Conservation (phyloP, 1,140 invertebrate species). For the Rhagoletis zephyria region DNA sequence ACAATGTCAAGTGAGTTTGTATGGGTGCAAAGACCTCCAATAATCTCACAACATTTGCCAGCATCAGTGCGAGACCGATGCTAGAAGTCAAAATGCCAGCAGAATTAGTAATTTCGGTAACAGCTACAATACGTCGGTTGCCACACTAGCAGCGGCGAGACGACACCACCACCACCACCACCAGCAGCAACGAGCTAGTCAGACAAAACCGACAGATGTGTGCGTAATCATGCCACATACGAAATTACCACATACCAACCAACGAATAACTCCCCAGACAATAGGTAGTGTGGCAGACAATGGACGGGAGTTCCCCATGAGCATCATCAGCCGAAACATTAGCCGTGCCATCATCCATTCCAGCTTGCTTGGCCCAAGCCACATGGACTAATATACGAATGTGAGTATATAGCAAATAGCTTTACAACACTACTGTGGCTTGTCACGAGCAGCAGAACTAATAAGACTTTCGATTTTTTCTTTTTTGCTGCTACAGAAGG, state of each 20-base stretch:
- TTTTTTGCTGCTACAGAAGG: not conserved
- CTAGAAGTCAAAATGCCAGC: constrained; percentile 19
- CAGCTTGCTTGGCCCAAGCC: not conserved
- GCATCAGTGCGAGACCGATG: not conserved
- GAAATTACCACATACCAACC: not conserved
- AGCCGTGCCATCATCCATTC: not conserved
- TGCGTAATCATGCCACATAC: constrained; percentile 25
- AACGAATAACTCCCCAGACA: constrained; percentile 44
- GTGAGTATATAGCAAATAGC: constrained; percentile 4
- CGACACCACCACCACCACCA: not conserved
- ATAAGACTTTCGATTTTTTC: not conserved
- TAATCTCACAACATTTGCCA: not conserved
- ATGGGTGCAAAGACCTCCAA: not conserved
- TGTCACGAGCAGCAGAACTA: not conserved
- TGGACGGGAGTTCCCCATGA: constrained; percentile 8
- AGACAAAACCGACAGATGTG: constrained; percentile 41
- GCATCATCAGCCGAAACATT: constrained; percentile 35
- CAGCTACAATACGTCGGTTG: not conserved
- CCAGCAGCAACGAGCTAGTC: not conserved
- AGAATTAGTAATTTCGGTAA: not conserved
- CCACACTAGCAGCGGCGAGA: not conserved
- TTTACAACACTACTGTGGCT: constrained; percentile 18
- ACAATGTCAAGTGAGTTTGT: not conserved
- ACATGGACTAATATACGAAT: not conserved
- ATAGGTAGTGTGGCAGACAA: constrained; percentile 1